Conservation (phyloP, 2,113 vertebrate species). For the Felis catus region F.catus_Fca126_mat1.0 CM031412.1:140631001-140631500, state of each 20-base stretch:
- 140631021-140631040: not conserved
- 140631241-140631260: not conserved
- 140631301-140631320: not conserved
- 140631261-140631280: constrained; percentile 9
- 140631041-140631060: not conserved
- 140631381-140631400: not conserved
- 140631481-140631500: not conserved
- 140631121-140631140: not conserved
- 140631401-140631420: not conserved
- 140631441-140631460: not conserved
- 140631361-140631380: not conserved
- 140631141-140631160: not conserved
- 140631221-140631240: not conserved
- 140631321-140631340: not conserved
- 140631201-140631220: not conserved
- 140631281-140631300: not conserved
- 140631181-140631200: not conserved
- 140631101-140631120: not conserved
- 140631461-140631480: not conserved
- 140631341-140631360: not conserved
- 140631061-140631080: not conserved
- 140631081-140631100: not conserved
- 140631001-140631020: not conserved
- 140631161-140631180: not conserved
- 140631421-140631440: not conserved